phyloP scores from a whole-genome alignment of 2,888 invertebrate genomes.

The Zeuzera pyrina region DNA sequence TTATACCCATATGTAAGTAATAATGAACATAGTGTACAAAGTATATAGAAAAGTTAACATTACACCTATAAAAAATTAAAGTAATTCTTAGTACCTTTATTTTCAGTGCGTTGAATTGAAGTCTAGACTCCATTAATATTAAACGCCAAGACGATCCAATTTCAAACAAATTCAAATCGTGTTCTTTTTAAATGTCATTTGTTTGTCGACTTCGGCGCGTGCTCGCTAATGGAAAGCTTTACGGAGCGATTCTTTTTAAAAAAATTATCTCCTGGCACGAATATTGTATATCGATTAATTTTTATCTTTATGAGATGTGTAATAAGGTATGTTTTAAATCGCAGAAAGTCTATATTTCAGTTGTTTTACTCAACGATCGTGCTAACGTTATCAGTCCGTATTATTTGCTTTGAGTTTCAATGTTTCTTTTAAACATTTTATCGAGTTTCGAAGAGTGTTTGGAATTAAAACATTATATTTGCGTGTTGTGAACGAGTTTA shows the following conservation, averaged over 20 bases:
- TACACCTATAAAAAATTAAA: neutral
- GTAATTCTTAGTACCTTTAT: neutral
- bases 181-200: conserved; percentile 63
- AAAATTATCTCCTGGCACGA: conserved; percentile 1
- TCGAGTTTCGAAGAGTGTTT: conserved; percentile 29
- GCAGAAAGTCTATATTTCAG: neutral
- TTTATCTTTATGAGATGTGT: neutral
- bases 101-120: conserved; percentile 31
- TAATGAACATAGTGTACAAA: no score
- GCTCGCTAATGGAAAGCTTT: conserved; percentile 56
- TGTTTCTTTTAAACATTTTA: conserved; percentile 55
- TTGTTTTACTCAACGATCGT: conserved; percentile 28
- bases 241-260: conserved; percentile 34
- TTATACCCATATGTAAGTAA: no score
- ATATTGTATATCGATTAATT: neutral
- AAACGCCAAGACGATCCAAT: conserved; percentile 47
- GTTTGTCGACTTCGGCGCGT: conserved; percentile 62
- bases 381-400: conserved; percentile 49
- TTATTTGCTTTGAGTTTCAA: conserved; percentile 50
- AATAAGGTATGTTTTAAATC: neutral
- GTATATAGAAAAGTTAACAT: neutral
- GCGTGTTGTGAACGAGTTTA: conserved; percentile 49
- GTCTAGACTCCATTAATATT: conserved; percentile 64
- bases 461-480: conserved; percentile 58
- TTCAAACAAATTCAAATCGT: conserved; percentile 59